phyloP scores from a whole-genome alignment of 64 coral and sea anemone species.

The Anthopleura sola region DNA sequence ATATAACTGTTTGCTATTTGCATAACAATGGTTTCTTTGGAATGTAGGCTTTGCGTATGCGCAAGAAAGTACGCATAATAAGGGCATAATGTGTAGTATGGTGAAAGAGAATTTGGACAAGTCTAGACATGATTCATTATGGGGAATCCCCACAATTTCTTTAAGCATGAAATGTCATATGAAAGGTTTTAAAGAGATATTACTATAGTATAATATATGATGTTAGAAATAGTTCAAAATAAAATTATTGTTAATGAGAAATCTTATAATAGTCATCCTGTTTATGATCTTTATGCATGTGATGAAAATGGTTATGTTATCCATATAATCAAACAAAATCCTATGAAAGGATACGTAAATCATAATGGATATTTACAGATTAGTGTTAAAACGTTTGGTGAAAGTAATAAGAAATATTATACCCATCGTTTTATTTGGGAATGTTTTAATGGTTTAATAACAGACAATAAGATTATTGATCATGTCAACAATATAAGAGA shows the following conservation, averaged over 20 bases:
- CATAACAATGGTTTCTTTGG: no score
- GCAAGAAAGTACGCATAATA: no score
- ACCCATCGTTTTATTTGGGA: conserved; percentile 38
- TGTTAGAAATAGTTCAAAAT: neutral
- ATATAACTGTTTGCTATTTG: no score
- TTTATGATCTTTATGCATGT: conserved; percentile 53
- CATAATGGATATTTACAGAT: conserved; percentile 10
- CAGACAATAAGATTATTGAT: conserved; percentile 18
- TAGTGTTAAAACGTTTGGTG: conserved; percentile 37
- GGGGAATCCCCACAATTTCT: no score
- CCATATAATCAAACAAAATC: conserved; percentile 33
- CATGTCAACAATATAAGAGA: conserved; percentile 27
- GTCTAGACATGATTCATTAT: no score
- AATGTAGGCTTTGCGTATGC: no score
- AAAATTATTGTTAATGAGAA: neutral
- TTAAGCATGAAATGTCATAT: no score
- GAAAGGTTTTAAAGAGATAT: neutral
- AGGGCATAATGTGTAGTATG: no score
- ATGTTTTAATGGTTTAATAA: conserved; percentile 17
- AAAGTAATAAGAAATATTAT: conserved; percentile 19
- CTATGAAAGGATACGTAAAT: neutral
- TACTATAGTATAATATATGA: neutral
- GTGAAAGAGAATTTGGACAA: no score
- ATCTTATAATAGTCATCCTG: neutral
- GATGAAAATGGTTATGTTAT: conserved; percentile 39